Percentiles rank a stretch among this genome's conserved stretches.
These are phyloP conservation scores for Heliocidaris erythrogramma DNA, from an alignment of 35 echinoderm and acorn worm species.

Conservation along the genomic window DNA sequence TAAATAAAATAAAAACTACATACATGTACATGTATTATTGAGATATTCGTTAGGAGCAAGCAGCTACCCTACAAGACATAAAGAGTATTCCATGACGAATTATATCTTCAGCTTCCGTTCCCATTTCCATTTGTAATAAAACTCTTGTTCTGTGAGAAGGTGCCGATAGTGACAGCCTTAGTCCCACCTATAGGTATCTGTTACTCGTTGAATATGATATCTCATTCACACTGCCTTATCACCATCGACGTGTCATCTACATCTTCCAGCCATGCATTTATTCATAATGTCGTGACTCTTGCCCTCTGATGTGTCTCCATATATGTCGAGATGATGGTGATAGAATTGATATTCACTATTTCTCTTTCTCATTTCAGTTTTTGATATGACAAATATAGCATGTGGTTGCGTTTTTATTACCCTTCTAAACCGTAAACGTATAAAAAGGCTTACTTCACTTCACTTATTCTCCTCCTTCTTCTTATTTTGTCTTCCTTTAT, in stretches of 20 bases:
- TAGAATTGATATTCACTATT: no score
- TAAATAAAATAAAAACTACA: neutral
- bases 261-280: neutral
- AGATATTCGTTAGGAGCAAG: neutral
- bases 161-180: neutral
- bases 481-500: no score
- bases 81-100: neutral
- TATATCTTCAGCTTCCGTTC: neutral
- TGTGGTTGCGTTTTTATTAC: no score
- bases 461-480: no score
- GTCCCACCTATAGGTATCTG: neutral
- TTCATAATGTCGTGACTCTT: neutral
- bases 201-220: constrained; percentile 5
- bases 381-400: no score
- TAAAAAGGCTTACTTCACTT: no score
- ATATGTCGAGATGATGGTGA: neutral
- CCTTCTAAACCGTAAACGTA: no score
- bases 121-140: neutral
- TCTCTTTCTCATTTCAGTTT: no score
- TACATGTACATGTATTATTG: neutral
- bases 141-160: neutral
- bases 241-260: neutral
- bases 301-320: neutral
- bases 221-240: neutral
- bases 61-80: neutral